A percentile compares a stretch with the other conserved stretches of the same genome.
phyloP scores from a whole-genome alignment of 2,113 vertebrate genomes.

The Rhinoptilus africanus region DNA sequence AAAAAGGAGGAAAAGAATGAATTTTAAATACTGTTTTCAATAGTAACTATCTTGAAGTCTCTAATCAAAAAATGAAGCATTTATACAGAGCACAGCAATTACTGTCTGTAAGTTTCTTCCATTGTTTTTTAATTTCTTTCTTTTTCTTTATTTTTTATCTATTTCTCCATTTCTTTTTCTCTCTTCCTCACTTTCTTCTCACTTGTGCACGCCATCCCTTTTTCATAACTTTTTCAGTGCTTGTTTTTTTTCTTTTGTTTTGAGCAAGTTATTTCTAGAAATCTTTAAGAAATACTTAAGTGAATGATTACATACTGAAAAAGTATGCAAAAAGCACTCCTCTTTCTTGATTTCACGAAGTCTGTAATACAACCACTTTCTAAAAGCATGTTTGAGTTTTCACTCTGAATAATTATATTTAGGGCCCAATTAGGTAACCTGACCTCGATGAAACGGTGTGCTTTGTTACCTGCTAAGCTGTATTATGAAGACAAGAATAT shows the following conservation, averaged over 20 bases:
- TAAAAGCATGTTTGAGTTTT: neutral
- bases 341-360: neutral
- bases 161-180: neutral
- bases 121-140: neutral
- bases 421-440: neutral
- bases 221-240: neutral
- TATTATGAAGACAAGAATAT: neutral
- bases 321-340: neutral
- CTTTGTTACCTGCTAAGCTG: neutral
- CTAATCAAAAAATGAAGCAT: neutral
- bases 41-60: neutral
- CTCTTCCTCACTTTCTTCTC: neutral
- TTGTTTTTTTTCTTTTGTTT: neutral
- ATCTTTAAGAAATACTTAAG: neutral
- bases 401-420: neutral
- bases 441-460: neutral
- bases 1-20: neutral
- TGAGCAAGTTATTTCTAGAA: neutral
- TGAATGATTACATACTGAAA: neutral
- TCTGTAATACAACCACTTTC: neutral
- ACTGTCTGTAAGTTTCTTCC: neutral
- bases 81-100: neutral
- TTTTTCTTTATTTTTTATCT: neutral
- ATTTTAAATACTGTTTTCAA: neutral
- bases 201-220: rapidly evolving